Base-by-base conservation (phyloP, 2,888 invertebrate species). In the Drosophila picticornis region DNA sequence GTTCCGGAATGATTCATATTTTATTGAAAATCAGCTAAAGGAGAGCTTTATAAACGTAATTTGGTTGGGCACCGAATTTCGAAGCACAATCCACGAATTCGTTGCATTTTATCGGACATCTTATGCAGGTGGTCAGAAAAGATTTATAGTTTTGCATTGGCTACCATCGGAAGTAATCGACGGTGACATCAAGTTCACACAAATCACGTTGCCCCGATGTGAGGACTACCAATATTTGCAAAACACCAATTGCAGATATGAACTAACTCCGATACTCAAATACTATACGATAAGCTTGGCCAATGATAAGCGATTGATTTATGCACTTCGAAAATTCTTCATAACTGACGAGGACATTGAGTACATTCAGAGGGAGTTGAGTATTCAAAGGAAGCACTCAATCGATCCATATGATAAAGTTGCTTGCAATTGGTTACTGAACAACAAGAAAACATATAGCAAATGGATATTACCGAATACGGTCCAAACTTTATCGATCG, bases 381-480 rank as follows among this genome's bases (percentile, higher is more conserved):
- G 58, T 9, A 10, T n/a, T 13, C 57, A 72, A 5, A 51, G 64
- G 34, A 43, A 36, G 0, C 25, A 31, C 9, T 25, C 27, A 2
- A 31, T 32, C 0, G 22, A 66, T 48, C 40, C 52, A 0, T 93
- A 91, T 58, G 83, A 92, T 78, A 53, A 59, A 10, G 82, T 92
- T 0, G 96, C 97, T 0, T 97, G 97, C 90, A 92, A 94, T 9
- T 97, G 96, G 96, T 92, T 97, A 77, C 90, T 80, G 34, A 86
- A 93, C 1, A 94, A 95, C 81, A 77, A 93, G 7, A 77, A 93
- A 0, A 92, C 93, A 0, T 94, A 95, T 93, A 82, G 75, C 1
- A 72, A 88, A 2, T 95, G 95, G 95, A 92, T 93, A 34, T n/a
- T 55, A 32, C 89, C 91, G 2, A 84, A 88, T 13, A 31, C 19